Evolutionary conservation across 2,113 vertebrate species (phyloP), one percentile per base, ranked within the genome.

Genomic region (Catharus bicknelli): DNA sequence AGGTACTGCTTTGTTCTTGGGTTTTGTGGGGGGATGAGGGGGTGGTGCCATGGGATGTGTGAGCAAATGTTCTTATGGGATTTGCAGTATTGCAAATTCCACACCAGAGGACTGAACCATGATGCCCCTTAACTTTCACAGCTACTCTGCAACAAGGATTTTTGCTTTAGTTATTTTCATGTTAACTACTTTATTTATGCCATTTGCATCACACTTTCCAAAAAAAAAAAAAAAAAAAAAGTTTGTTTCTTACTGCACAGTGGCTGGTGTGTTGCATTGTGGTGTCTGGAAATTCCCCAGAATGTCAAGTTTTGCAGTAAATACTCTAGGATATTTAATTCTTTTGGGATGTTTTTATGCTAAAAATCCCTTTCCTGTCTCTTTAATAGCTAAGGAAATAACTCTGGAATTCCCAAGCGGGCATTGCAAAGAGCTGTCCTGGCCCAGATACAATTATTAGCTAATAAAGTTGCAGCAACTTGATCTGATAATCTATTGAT

Each of bases 21-120:
- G 0, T 3, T 10, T 16, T 43, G 18, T 22, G 32, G 2, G 13
- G 43, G 8, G 3, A 1, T 36, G 43, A 50, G 21, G 16, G 12
- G n/a, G 19, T 53, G n/a, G 32, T 67, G 20, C 5, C 22, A 27
- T 51, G 40, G 40, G 25, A 26, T 25, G 2, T 45, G 40, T 43
- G 36, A 74, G 23, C 10, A 54, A 23, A 25, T 42, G n/a, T 16
- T 67, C 11, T 43, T 22, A 29, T 3, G 16, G 27, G 43, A 25
- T 50, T 68, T 73, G 29, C 42, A 68, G 19, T 40, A 34, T 16
- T 78, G n/a, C 12, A 72, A 70, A 63, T 82, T 67, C 57, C 70
- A 3, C 53, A 16, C 43, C 45, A 42, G 25, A 84, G 10, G 23
- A 68, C 45, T 62, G 63, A 76, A 66, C n/a, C 3, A 10, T 17